phyloP scores from a whole-genome alignment of 2,113 vertebrate species.

The Caracal caracal region DNA sequence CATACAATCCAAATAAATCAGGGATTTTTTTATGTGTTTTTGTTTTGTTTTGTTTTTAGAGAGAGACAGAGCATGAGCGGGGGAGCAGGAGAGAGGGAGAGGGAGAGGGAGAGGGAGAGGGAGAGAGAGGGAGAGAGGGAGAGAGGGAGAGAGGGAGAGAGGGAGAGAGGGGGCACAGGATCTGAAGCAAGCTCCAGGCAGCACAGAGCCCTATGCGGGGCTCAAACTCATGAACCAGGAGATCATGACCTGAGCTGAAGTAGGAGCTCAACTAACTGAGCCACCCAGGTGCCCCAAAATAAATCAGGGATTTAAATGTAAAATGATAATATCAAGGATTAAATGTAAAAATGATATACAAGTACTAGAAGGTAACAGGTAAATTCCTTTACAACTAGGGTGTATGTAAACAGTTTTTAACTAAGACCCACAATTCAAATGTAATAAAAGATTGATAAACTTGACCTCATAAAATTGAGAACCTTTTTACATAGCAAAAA shows the following conservation, averaged over 20 bases:
- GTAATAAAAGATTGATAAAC: neutral
- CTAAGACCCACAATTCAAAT: neutral
- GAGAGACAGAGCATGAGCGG: no score
- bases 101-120: no score
- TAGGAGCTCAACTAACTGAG: no score
- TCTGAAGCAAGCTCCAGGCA: no score
- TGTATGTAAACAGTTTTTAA: neutral
- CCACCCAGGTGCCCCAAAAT: neutral
- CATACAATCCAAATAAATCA: neutral
- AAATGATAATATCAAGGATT: neutral
- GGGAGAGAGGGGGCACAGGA: no score
- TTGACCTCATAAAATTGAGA: neutral
- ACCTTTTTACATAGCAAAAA: neutral
- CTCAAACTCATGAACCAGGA: no score
- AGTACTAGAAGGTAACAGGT: neutral
- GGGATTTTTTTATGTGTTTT: neutral
- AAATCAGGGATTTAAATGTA: neutral
- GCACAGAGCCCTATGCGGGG: no score
- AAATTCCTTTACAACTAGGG: neutral
- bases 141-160: no score
- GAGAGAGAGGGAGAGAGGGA: fast-evolving
- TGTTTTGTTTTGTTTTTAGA: no score
- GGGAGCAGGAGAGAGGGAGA: no score
- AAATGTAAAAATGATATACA: neutral
- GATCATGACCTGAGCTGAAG: no score